These are phyloP conservation scores for Stictocephala bisonia DNA, from an alignment of 2,888 invertebrate genomes.

Conservation along the genomic window DNA sequence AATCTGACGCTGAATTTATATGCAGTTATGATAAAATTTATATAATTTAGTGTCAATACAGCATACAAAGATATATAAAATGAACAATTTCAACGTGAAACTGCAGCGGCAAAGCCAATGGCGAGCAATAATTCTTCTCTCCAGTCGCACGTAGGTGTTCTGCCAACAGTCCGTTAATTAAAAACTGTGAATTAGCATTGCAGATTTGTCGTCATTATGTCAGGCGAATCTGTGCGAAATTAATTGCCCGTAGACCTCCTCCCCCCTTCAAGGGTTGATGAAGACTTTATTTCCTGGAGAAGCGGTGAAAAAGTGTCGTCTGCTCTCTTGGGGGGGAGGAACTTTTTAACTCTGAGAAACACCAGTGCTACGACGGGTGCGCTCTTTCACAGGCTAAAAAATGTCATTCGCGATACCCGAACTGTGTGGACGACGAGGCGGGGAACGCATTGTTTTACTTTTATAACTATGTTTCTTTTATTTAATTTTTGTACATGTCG, in stretches of 20 bases:
- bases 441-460: too few species aligned
- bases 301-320: conserved; percentile 22
- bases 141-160: not conserved
- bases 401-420: too few species aligned
- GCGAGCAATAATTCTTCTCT: too few species aligned
- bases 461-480: too few species aligned
- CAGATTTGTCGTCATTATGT: conserved; percentile 26
- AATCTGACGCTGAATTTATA: not conserved
- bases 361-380: too few species aligned
- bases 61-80: too few species aligned
- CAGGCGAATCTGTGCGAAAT: conserved; percentile 34
- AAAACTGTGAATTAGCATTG: conserved; percentile 36
- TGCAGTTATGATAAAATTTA: not conserved
- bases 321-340: not conserved
- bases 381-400: too few species aligned
- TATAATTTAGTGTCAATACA: too few species aligned
- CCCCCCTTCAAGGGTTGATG: conserved; percentile 1
- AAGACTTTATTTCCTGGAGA: conserved; percentile 26
- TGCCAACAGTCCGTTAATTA: conserved; percentile 7
- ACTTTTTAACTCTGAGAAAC: conserved; percentile 36
- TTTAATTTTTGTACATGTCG: too few species aligned
- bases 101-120: too few species aligned
- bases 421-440: too few species aligned
- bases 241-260: conserved; percentile 26
- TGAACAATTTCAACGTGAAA: too few species aligned